Conservation (phyloP, 2,113 vertebrate species). For the Leptosomus discolor region DNA sequence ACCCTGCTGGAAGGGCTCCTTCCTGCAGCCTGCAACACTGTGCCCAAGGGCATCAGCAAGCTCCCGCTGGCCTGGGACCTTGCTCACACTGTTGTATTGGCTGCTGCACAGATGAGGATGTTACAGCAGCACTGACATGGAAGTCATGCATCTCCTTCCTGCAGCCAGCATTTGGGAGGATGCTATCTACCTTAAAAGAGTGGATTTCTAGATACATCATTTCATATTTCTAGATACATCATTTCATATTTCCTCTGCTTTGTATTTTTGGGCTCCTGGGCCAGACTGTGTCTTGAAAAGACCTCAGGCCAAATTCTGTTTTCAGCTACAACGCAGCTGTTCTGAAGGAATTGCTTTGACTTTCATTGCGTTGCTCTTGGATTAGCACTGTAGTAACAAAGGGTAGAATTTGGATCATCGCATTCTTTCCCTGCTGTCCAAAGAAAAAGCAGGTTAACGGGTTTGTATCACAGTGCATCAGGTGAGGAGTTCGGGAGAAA, state of each 20-base stretch:
- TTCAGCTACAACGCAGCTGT: neutral
- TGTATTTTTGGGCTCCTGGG: neutral
- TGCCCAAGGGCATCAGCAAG: neutral
- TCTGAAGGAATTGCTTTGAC: constrained; percentile 5
- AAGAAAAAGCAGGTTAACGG: neutral
- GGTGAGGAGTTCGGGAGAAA: neutral
- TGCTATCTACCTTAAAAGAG: neutral
- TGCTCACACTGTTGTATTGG: neutral
- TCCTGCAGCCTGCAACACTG: neutral
- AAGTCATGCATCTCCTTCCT: neutral
- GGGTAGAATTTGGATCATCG: neutral
- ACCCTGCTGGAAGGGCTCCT: neutral
- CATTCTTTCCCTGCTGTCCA: neutral
- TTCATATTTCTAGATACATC: neutral
- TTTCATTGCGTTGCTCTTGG: neutral
- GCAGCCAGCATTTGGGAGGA: neutral
- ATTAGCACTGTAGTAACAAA: neutral
- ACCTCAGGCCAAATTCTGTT: neutral
- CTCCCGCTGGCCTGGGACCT: neutral
- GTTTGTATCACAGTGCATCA: neutral
- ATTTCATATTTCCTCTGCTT: neutral
- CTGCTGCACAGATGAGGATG: neutral
- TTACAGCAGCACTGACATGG: neutral
- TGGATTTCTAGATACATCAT: neutral
- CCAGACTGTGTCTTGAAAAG: neutral